phyloP scores from a whole-genome alignment of 1,140 invertebrate genomes.

The Cecropterus lyciades region DNA sequence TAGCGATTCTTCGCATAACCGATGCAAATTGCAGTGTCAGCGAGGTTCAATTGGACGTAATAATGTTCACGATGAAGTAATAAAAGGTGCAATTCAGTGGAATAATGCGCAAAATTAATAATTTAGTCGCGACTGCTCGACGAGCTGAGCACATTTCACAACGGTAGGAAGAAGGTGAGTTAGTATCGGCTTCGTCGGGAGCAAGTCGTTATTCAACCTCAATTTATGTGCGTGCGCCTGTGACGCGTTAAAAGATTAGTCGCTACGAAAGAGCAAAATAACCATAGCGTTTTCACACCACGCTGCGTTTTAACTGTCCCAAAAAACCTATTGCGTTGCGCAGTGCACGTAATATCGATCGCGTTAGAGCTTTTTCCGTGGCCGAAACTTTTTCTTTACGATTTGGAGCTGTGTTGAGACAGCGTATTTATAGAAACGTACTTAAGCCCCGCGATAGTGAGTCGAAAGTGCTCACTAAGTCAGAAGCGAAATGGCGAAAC shows the following conservation, averaged over 20 bases:
- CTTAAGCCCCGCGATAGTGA: slow-evolving; percentile 48
- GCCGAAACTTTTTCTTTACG: slow-evolving; percentile 47
- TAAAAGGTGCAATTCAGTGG: slow-evolving; percentile 36
- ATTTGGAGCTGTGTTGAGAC: slow-evolving; percentile 40
- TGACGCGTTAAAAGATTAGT: slow-evolving; percentile 79
- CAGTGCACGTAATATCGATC: slow-evolving; percentile 42
- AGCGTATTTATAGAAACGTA: slow-evolving; percentile 47
- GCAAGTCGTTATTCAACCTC: slow-evolving; percentile 64
- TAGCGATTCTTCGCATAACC: slow-evolving; percentile 38
- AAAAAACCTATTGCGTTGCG: slow-evolving; percentile 42
- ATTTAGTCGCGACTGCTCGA: slow-evolving; percentile 51
- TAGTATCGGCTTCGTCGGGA: slow-evolving; percentile 59
- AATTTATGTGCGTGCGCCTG: slow-evolving; percentile 80
- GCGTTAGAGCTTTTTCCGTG: slow-evolving; percentile 30
- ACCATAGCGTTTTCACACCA: slow-evolving; percentile 36
- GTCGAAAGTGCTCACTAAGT: slow-evolving; percentile 49
- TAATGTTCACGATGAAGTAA: slow-evolving; percentile 48
- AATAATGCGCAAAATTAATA: slow-evolving; percentile 49
- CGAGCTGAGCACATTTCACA: slow-evolving; percentile 63
- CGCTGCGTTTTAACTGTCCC: slow-evolving; percentile 35
- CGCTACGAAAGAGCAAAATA: slow-evolving; percentile 48
- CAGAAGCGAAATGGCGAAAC: slow-evolving; percentile 55
- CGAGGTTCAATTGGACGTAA: slow-evolving; percentile 37
- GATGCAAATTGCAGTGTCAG: slow-evolving; percentile 47
- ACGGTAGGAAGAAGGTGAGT: slow-evolving; percentile 56